phyloP scores from a whole-genome alignment of 2,888 invertebrate genomes.

The Spialia ferax region DNA sequence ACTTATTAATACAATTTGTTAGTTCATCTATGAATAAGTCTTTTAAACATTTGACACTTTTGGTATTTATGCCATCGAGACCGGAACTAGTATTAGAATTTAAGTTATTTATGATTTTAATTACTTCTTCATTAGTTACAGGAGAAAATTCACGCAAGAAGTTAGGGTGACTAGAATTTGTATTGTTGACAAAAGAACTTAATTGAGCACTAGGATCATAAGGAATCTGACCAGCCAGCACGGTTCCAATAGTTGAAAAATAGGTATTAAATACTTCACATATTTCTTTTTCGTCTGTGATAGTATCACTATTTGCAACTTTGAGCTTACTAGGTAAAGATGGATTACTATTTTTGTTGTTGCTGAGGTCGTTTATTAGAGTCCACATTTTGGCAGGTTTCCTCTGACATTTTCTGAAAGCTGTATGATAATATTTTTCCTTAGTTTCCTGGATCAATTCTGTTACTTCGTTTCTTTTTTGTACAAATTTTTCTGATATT shows the following conservation, averaged over 20 bases:
- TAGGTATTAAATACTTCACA: background rate
- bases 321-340: background rate
- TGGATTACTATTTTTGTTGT: background rate
- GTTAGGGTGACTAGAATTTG: background rate
- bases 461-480: conserved; percentile 4
- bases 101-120: conserved; percentile 6
- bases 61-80: background rate
- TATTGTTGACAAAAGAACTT: background rate
- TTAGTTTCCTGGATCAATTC: conserved; percentile 1
- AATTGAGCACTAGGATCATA: background rate
- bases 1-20: background rate
- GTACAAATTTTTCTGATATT: conserved; percentile 2
- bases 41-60: conserved; percentile 1
- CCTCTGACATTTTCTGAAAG: conserved; percentile 1
- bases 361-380: background rate
- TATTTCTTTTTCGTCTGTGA: background rate
- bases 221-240: background rate
- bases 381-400: conserved; percentile 4
- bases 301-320: background rate
- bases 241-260: background rate
- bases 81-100: background rate
- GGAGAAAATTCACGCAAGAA: background rate
- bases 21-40: background rate
- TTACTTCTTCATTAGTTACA: background rate
- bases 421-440: conserved; percentile 4